phyloP scores from a whole-genome alignment of 2,888 invertebrate genomes.

The Miltochrista miniata region DNA sequence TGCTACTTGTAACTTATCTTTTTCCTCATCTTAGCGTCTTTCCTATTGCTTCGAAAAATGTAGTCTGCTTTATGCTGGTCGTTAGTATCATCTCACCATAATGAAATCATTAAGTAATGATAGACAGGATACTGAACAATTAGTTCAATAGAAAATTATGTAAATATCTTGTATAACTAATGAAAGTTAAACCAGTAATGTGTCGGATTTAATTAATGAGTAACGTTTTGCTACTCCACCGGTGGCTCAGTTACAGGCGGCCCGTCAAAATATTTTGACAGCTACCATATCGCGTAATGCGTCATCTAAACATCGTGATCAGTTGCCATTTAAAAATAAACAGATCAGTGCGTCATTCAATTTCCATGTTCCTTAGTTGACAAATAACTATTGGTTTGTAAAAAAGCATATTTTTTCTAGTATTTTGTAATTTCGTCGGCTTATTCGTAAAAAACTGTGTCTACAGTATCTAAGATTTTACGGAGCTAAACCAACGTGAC shows the following conservation, averaged over 20 bases:
- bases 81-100: no score
- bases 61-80: no score
- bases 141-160: constrained; percentile 51
- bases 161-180: constrained; percentile 73
- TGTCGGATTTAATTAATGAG: constrained; percentile 70
- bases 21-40: no score
- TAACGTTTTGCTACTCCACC: constrained; percentile 61
- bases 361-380: neutral
- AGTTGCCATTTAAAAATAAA: constrained; percentile 16
- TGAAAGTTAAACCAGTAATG: constrained; percentile 69
- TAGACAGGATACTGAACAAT: constrained; percentile 17
- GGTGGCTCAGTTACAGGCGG: constrained; percentile 48
- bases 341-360: neutral
- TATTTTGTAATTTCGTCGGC: no score
- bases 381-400: no score
- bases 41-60: no score
- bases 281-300: constrained; percentile 38
- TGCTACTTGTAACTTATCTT: no score
- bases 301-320: constrained; percentile 23
- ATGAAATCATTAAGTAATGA: no score
- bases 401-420: no score
- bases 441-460: no score
- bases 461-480: no score
- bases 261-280: constrained; percentile 51
- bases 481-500: no score